Conservation (phyloP, 2,888 invertebrate genomes). For the Allophyes oxyacanthae region DNA sequence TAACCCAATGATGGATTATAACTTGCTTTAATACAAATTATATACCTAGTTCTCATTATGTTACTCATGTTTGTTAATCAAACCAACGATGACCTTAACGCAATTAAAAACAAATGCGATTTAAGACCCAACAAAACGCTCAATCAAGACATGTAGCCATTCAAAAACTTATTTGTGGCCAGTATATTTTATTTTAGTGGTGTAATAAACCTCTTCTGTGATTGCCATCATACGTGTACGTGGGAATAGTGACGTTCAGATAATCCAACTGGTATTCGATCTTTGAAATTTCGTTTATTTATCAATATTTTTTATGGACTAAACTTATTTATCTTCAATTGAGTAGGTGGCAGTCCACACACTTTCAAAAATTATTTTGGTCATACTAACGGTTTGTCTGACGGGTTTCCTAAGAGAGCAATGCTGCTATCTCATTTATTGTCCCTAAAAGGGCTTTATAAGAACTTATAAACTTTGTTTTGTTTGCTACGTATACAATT, state of each 20-base stretch:
- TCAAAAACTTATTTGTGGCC: conserved; percentile 47
- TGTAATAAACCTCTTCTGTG: conserved; percentile 47
- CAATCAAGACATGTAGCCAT: conserved; percentile 49
- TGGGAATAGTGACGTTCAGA: conserved; percentile 38
- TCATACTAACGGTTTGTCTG: no score
- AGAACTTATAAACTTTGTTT: no score
- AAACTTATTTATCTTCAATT: conserved; percentile 7
- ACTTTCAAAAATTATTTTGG: no score
- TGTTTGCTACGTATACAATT: no score
- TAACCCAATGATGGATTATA: no score
- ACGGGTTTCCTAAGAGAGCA: no score
- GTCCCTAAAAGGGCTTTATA: no score
- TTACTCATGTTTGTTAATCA: no score
- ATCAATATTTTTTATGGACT: conserved; percentile 18
- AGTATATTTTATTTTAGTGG: conserved; percentile 54
- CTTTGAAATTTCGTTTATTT: conserved; percentile 32
- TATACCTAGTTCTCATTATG: no score
- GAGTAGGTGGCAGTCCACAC: neutral
- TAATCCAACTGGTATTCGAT: conserved; percentile 28
- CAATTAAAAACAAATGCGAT: conserved; percentile 41
- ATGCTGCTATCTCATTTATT: no score
- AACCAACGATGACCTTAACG: no score
- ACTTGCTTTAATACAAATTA: no score
- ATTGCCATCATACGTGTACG: conserved; percentile 32
- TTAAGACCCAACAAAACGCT: conserved; percentile 52